These are phyloP conservation scores for Neodiprion pinetum DNA, from an alignment of 1,140 invertebrate species.

Conservation along the genomic window DNA sequence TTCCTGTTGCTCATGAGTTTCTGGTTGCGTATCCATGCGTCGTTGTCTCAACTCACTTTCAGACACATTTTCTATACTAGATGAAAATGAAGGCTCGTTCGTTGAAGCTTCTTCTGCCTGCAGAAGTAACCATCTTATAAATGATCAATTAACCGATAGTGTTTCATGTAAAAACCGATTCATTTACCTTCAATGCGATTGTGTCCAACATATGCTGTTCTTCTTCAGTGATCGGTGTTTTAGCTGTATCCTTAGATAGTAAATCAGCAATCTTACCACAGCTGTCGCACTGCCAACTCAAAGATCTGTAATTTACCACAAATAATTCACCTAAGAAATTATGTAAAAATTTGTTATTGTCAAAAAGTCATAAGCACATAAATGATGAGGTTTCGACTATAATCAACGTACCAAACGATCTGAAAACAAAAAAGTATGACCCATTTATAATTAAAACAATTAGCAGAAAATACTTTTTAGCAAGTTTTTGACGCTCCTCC, in stretches of 20 bases:
- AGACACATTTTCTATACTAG: constrained; percentile 25
- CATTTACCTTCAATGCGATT: constrained; percentile 56
- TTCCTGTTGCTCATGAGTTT: constrained; percentile 40
- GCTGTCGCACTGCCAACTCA: constrained; percentile 54
- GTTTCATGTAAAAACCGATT: too few relatives aligned
- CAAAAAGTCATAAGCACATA: neutral
- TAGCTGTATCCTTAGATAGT: constrained; percentile 50
- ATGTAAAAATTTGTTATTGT: constrained; percentile 3
- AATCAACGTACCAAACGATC: neutral
- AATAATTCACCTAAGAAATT: neutral
- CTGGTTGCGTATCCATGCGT: constrained; percentile 34
- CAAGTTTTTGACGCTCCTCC: constrained; percentile 83
- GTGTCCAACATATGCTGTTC: constrained; percentile 59
- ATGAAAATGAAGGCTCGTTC: constrained; percentile 34
- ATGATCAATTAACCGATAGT: too few relatives aligned
- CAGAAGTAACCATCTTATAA: constrained; percentile 20
- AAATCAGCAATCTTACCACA: constrained; percentile 56
- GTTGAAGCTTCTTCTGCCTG: constrained; percentile 52
- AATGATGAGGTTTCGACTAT: too few relatives aligned
- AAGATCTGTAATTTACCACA: constrained; percentile 43
- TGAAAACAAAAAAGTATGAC: constrained; percentile 1
- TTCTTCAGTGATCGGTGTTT: constrained; percentile 56
- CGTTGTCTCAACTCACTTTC: constrained; percentile 50
- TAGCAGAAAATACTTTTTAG: constrained; percentile 68
- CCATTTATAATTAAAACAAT: neutral